Base-by-base conservation (phyloP, 1,140 invertebrate species). In the Bombus consobrinus region DNA sequence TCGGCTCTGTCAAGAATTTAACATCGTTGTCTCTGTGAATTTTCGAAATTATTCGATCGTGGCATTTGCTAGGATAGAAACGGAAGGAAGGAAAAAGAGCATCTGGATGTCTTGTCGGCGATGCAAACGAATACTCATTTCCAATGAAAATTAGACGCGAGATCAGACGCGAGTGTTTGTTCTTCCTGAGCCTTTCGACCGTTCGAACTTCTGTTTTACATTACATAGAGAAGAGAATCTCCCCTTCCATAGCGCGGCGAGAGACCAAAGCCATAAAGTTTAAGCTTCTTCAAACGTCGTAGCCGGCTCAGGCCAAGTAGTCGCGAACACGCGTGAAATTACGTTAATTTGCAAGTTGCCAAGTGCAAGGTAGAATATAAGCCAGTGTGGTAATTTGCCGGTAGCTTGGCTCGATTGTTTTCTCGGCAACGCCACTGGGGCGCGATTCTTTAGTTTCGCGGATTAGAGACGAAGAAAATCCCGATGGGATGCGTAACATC, bases 61-160 rank as follows among this genome's bases (percentile, higher is more conserved):
- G 68, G n/a, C 43, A 25, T 68, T 10, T 15, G 66, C 69, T 57
- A 25, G 28, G 28, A 71, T 18, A 28, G 78, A 25, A 34, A 2
- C 41, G 57, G 12, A 57, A 9, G 59, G 4, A 25, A 37, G n/a
- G 39, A 71, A 72, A 73, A 73, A 73, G 8, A 12, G 53, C 13
- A n/a, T 25, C 28, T 18, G 6, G 8, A 41, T 32, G 34, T 43
- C 64, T 81, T 53, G 10, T 71, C 28, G 69, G 47, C 28, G 81
- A 43, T 9, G 37, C 57, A 12, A 41, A 34, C 57, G 32, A 39
- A 47, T 41, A 6, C 72, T 66, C 79, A 84, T 84, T 84, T 72
- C 74, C 81, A 84, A 87, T 87, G 81, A 87, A 78, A 83, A 86
- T 86, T 66, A 76, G 80, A 83, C 32, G 12, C 9, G 41, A n/a